Conservation (phyloP, 2,888 invertebrate species). For the Macaria notata region DNA sequence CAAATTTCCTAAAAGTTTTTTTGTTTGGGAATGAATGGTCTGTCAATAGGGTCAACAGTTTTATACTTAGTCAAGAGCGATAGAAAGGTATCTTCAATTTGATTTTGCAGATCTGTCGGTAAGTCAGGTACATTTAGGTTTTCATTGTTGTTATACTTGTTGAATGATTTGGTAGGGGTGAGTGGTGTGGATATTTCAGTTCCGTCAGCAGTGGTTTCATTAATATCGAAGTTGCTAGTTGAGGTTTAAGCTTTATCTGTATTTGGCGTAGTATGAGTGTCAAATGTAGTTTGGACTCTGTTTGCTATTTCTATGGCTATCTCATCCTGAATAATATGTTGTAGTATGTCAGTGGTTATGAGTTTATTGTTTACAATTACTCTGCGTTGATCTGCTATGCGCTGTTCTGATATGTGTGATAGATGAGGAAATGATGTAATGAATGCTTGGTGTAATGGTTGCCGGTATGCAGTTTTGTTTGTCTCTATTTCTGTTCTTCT, state of each 20-base stretch:
- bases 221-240: no score
- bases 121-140: neutral
- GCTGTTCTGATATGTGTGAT: neutral
- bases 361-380: conserved; percentile 4
- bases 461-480: conserved; percentile 2
- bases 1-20: neutral
- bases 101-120: neutral
- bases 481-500: neutral
- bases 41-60: neutral
- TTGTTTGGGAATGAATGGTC: conserved; percentile 4
- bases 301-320: neutral
- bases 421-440: neutral
- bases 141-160: neutral
- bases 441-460: neutral
- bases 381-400: conserved; percentile 1
- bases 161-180: neutral
- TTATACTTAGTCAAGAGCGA: neutral
- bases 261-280: no score
- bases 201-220: no score
- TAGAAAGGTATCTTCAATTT: neutral
- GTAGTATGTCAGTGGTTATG: neutral
- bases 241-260: no score
- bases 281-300: neutral
- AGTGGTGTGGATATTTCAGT: no score
- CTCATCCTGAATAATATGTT: neutral